Evolutionary conservation across 2,797 vertebrate species (phyloP).

Genomic region (Molothrus ater): DNA sequence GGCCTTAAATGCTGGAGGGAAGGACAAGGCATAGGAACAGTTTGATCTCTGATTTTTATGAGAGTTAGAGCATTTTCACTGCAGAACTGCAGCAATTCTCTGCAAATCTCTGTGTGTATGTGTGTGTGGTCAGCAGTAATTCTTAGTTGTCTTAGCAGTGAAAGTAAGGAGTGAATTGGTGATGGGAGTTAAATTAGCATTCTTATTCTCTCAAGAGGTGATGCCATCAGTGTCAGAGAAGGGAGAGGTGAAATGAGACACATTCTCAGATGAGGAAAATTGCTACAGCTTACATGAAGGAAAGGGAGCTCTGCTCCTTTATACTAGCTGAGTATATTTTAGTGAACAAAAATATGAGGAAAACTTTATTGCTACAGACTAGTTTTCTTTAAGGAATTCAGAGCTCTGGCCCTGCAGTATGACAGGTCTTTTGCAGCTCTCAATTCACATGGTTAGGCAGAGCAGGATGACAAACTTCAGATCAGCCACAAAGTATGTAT

Average conservation of each 20-base stretch:
- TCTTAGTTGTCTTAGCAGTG: not conserved
- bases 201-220: not conserved
- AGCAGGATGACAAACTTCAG: not conserved
- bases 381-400: not conserved
- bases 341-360: not conserved
- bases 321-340: not conserved
- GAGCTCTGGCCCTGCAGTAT: not conserved
- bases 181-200: conserved; percentile 8
- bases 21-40: not conserved
- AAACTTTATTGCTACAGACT: not conserved
- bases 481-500: not conserved
- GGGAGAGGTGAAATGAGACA: not conserved
- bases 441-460: not conserved
- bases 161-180: not conserved
- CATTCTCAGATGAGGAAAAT: not conserved
- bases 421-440: not conserved
- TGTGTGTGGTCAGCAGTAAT: not conserved
- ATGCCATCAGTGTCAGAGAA: not conserved
- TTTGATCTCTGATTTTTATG: not conserved
- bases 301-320: not conserved
- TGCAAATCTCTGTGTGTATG: not conserved
- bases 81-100: not conserved
- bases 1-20: conserved; percentile 19
- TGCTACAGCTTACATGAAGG: not conserved
- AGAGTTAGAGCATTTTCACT: not conserved